Base-by-base conservation (phyloP, 2,888 invertebrate genomes). In the Altica lythri region DNA sequence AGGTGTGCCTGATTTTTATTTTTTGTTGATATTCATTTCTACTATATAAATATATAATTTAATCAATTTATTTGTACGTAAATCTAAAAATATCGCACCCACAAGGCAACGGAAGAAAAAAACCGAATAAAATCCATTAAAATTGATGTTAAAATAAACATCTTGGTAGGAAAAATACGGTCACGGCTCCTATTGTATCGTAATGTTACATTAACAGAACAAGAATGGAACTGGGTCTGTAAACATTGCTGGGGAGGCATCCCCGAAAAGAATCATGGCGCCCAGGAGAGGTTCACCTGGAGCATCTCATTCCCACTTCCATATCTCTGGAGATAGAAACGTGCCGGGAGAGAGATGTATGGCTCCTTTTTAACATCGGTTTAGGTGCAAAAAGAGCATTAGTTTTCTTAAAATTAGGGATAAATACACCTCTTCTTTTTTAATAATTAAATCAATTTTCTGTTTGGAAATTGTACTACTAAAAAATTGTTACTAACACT, bases 121-220 rank as follows among this genome's bases (percentile, higher is more conserved):
- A 49, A 35, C 27, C 10, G 37, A 38, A 53, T 40, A 37, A 51
- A 46, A 53, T 53, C 46, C 57, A 59, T 59, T 57, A 66, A 66
- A 66, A 66, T 65, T 60, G 65, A 69, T 64, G 72, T 66, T 69
- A 69, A 70, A 73, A 72, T 72, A 73, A 72, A 72, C 71, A 72
- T 72, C 66, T 65, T 63, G 60, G n/a, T 67, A 58, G 64, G 49
- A 52, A 71, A 72, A 72, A 72, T 72, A 72, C 70, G 67, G 58
- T 53, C 60, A 59, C 68, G 66, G 65, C 69, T 71, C 65, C 72
- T 66, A 72, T 73, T 74, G 74, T 73, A 73, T 72, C 72, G 72
- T 74, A 74, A 74, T 74, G 74, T 73, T 71, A 71, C 73, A 75
- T 75, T 75, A 75, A 73, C 72, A 71, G 75, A 74, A 74, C 72